Percentiles rank a stretch among this genome's conserved stretches.
Evolutionary conservation across 37 sponge, comb jelly and placozoan genomes (phyloP).

Genomic region (Crambe crambe): DNA sequence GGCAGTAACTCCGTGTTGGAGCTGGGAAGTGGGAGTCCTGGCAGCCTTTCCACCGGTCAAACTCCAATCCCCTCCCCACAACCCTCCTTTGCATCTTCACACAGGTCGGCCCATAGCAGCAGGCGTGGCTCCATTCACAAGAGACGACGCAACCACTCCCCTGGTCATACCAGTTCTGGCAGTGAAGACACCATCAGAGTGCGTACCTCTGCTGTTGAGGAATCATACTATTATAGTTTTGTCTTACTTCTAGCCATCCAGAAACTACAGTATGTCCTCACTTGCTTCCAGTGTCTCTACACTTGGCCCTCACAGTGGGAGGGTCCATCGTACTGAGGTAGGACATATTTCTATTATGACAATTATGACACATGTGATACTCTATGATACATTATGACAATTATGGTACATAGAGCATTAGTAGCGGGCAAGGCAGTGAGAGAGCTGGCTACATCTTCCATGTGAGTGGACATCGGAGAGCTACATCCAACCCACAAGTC

Average conservation of each 20-base stretch:
- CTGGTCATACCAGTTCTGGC: constrained; percentile 52
- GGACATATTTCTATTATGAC: neutral
- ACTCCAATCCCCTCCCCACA: constrained; percentile 70
- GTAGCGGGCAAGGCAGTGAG: constrained; percentile 2
- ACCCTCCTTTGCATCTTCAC: constrained; percentile 39
- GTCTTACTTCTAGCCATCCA: neutral
- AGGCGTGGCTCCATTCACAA: constrained; percentile 15
- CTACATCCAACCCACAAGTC: constrained; percentile 16
- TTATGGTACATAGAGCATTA: neutral
- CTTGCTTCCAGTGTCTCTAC: constrained; percentile 18
- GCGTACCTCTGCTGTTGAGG: neutral
- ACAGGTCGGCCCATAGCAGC: constrained; percentile 18
- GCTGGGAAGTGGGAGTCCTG: constrained; percentile 20
- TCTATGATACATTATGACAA: neutral
- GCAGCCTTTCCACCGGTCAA: constrained; percentile 34
- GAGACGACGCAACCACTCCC: constrained; percentile 33
- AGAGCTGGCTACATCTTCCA: neutral
- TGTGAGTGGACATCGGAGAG: constrained; percentile 7
- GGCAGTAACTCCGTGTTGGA: constrained; percentile 11
- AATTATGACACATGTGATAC: neutral
- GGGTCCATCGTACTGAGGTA: constrained; percentile 16
- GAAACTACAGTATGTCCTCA: constrained; percentile 5
- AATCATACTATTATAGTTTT: neutral
- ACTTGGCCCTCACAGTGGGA: neutral
- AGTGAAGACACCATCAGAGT: constrained; percentile 62